phyloP scores from a whole-genome alignment of 1,140 invertebrate genomes.

The Colletes gigas region DNA sequence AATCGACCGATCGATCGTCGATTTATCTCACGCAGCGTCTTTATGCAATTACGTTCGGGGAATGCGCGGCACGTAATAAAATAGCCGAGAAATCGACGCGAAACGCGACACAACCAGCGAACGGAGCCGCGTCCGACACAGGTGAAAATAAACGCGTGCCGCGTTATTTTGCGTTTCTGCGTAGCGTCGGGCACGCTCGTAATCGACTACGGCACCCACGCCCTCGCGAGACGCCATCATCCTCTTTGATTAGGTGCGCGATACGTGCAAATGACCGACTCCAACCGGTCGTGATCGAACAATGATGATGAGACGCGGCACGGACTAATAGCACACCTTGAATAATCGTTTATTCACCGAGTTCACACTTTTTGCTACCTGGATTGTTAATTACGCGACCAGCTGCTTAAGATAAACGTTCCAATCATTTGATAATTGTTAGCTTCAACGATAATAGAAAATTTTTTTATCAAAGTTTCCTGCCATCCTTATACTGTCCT shows the following conservation, averaged over 20 bases:
- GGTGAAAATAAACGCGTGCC: constrained; percentile 19
- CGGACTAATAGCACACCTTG: too few relatives aligned
- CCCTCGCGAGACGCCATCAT: constrained; percentile 18
- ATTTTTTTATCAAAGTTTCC: too few relatives aligned
- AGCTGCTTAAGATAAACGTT: too few relatives aligned
- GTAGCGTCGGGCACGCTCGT: background rate
- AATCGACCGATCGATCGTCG: constrained; percentile 29
- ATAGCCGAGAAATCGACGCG: constrained; percentile 47
- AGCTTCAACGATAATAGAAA: too few relatives aligned
- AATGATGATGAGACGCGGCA: too few relatives aligned
- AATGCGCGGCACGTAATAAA: constrained; percentile 44
- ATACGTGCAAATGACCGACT: background rate
- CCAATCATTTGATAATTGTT: too few relatives aligned
- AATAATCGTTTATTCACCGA: too few relatives aligned
- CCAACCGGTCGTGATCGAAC: background rate
- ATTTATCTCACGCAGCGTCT: constrained; percentile 50
- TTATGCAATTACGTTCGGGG: constrained; percentile 39
- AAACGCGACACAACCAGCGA: constrained; percentile 21
- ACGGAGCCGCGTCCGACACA: background rate
- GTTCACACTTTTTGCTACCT: too few relatives aligned
- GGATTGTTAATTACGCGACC: too few relatives aligned
- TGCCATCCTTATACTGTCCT: too few relatives aligned
- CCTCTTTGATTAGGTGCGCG: constrained; percentile 8
- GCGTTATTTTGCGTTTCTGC: constrained; percentile 2
- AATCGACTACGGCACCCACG: constrained; percentile 25